A percentile compares a stretch with the other conserved stretches of the same genome.
These are phyloP conservation scores for Pilophorus perplexus DNA, from an alignment of 2,888 invertebrate species.

Conservation along the genomic window DNA sequence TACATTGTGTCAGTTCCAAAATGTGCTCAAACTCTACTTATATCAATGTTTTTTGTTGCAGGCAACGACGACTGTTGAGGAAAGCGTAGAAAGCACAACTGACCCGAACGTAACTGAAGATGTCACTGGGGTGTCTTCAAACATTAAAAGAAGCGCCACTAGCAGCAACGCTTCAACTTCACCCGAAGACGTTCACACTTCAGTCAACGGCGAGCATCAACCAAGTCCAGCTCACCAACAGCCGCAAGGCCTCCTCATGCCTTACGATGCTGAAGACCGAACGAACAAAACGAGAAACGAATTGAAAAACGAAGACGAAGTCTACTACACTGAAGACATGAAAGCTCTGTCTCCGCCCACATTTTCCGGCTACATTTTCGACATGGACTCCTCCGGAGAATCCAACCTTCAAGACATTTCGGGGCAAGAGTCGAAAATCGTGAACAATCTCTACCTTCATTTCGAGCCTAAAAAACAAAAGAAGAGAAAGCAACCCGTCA, in stretches of 20 bases:
- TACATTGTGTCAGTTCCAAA: too few relatives aligned
- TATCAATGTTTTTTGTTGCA: slow-evolving; percentile 5
- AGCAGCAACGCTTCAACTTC: background rate
- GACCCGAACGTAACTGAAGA: background rate
- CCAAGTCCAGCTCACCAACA: background rate
- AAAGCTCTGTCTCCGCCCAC: slow-evolving; percentile 17
- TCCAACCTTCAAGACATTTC: slow-evolving; percentile 41
- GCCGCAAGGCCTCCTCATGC: slow-evolving; percentile 20
- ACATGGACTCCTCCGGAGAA: slow-evolving; percentile 31
- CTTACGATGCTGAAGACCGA: background rate
- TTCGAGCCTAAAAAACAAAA: slow-evolving; percentile 42
- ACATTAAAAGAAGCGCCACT: background rate
- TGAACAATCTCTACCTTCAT: slow-evolving; percentile 35
- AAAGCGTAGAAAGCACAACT: background rate
- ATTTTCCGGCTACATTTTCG: slow-evolving; percentile 39
- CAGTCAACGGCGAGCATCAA: too few relatives aligned
- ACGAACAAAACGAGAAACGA: slow-evolving; percentile 6
- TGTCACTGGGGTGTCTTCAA: background rate
- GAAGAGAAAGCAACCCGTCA: slow-evolving; percentile 11
- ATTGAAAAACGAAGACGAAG: slow-evolving; percentile 11
- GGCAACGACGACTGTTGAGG: slow-evolving; percentile 8
- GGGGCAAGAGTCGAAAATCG: slow-evolving; percentile 40
- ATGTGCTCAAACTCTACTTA: too few relatives aligned
- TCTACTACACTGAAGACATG: slow-evolving; percentile 1
- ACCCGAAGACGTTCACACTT: background rate